Base-by-base conservation (phyloP, 2,888 invertebrate genomes). In the Polydrusus tereticollis region DNA sequence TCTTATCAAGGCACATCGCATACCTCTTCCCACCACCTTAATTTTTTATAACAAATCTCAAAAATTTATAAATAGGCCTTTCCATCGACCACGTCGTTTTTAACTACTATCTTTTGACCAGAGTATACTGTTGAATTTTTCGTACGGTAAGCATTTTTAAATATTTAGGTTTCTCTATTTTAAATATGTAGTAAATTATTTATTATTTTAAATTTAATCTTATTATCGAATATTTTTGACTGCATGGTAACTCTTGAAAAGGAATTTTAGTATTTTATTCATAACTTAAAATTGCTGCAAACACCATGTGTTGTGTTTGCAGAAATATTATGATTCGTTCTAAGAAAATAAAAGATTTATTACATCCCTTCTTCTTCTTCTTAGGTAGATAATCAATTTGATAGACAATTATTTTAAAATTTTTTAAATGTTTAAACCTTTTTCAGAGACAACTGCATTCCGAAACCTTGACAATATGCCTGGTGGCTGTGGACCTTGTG, bases 401-500 rank as follows among this genome's bases (percentile, higher is more conserved):
- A n/a, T 6, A 33, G 8, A 33, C 7, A 33, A 33, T 6, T 33
- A 33, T 33, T 33, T 2, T 6, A 33, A 33, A n/a, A n/a, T n/a
- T n/a, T n/a, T n/a, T n/a, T n/a, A 20, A 38, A 38, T 38, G 2
- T 38, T 0, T 47, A 2, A 16, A n/a, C n/a, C n/a, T n/a, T n/a
- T 18, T 62, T 50, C 20, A 1, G 10, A 57, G 65, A 65, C 16
- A 41, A 65, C 65, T 65, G 67, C 57, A 18, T 12, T 21, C 33
- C 2, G 14, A 47, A 41, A 66, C 8, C 16, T 26, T 47, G 60
- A 60, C 59, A 60, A 38, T 20, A 68, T 68, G 68, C 68, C 68
- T 33, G 50, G 67, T 50, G 66, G 66, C 55, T 66, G 66, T 26
- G 68, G 68, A 58, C 50, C 59, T 38, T 68, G 68, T 59, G 67